Base-by-base conservation (phyloP, 2,113 vertebrate species). In the Urocitellus parryii region DNA sequence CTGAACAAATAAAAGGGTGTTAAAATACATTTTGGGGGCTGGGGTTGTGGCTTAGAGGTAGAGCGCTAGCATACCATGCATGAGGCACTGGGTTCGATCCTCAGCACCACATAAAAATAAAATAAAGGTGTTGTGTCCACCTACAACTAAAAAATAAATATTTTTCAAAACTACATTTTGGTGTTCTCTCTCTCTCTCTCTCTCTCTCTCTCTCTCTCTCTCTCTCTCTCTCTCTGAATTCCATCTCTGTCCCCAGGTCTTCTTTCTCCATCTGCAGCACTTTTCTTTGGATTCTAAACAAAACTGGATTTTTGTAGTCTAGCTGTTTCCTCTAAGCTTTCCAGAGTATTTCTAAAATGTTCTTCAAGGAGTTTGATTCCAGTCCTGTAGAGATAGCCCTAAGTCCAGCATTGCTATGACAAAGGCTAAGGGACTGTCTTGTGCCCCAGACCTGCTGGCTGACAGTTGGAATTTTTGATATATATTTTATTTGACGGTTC, bases 401-500 rank as follows among this genome's bases (percentile, higher is more conserved):
- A 83, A 70, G 70, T 39, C 90, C 37, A 67, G 51, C 53, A 39
- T 83, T 29, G 0, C 90, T 61, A 56, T 96, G 96, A 95, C 91
- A 96, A 97, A 97, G 87, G 76, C 90, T 11, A 9, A 61, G 24
- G 34, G 73, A 42, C 70, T 89, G n/a, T 95, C 83, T 80, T 79
- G 78, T 89, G 86, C 78, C 89, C 51, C 73, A 87, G 63, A 89
- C 74, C 65, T 96, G 88, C 92, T 29, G 63, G 74, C 70, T 97
- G 97, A 97, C 95, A 96, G 95, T 96, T 96, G 95, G 91, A 91
- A 91, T 97, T 97, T 95, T 83, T 96, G 88, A 95, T 95, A 95
- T 88, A 90, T 97, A 94, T 95, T 97, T 97, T 96, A 96, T 96
- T 94, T 97, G 93, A 95, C 79, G 65, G 93, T 96, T 90, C 93